Percentiles rank a stretch among this genome's conserved stretches.
Conservation (phyloP, 2,797 vertebrate species). For the Hemibagrus guttatus region DNA sequence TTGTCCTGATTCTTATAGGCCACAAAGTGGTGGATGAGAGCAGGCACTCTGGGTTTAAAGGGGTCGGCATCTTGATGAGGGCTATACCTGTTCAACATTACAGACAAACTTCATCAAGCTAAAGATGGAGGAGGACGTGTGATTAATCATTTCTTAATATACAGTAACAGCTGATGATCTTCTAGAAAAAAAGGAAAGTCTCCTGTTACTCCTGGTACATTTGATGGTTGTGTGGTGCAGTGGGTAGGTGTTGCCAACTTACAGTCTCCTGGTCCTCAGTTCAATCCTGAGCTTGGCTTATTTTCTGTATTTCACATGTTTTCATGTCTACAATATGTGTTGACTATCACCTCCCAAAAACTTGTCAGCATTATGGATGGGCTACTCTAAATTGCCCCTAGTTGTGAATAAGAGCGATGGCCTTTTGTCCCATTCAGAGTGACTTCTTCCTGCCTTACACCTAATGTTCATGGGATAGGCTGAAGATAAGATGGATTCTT, state of each 20-base stretch:
- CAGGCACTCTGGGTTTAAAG: slow-evolving; percentile 91
- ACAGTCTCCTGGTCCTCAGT: neutral
- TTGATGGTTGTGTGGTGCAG: neutral
- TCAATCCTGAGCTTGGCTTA: neutral
- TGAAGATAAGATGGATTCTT: no score
- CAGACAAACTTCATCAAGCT: neutral
- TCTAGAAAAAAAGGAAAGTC: neutral
- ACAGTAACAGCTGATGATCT: neutral
- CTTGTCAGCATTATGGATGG: neutral
- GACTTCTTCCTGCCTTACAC: neutral
- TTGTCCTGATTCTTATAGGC: slow-evolving; percentile 98
- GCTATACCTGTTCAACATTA: slow-evolving; percentile 78
- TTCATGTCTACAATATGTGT: neutral
- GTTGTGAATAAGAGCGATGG: neutral
- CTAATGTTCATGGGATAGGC: neutral
- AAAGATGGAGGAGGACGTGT: neutral
- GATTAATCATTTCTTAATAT: neutral
- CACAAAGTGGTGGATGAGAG: slow-evolving; percentile 86
- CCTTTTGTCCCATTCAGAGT: neutral
- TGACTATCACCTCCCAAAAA: neutral
- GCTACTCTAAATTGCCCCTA: neutral
- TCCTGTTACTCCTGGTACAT: neutral
- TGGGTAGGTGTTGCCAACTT: neutral
- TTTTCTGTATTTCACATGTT: neutral
- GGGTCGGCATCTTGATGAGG: slow-evolving; percentile 94